A percentile compares a stretch with the other conserved stretches of the same genome.
phyloP scores from a whole-genome alignment of 2,113 vertebrate species.

The Azemiops feae region DNA sequence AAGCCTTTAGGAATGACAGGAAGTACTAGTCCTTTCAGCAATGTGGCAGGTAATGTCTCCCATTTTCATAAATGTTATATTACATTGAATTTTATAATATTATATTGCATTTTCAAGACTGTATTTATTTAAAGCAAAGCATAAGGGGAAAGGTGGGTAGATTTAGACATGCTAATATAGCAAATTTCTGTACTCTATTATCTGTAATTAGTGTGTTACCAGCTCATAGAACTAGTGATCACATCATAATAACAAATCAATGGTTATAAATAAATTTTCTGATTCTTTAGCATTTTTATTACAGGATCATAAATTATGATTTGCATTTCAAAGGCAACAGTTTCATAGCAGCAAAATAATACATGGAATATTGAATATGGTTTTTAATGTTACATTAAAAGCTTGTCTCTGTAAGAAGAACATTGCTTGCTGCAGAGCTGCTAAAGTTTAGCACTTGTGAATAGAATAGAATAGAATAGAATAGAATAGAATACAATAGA shows the following conservation, averaged over 20 bases:
- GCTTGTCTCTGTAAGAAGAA: not conserved
- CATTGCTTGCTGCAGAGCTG: constrained; percentile 5
- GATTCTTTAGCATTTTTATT: not conserved
- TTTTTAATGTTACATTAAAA: not conserved
- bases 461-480: not conserved
- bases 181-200: constrained; percentile 1
- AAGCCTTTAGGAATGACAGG: constrained; percentile 78
- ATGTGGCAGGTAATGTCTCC: constrained; percentile 71
- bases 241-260: not conserved
- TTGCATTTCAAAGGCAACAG: not conserved
- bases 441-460: constrained; percentile 9
- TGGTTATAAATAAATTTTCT: not conserved
- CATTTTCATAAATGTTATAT: not conserved
- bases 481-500: no score
- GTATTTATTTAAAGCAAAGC: not conserved
- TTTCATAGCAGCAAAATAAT: not conserved
- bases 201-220: not conserved
- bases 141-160: not conserved
- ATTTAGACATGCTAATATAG: not conserved
- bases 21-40: constrained; percentile 25
- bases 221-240: not conserved
- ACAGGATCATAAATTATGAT: not conserved
- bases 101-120: not conserved
- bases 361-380: not conserved
- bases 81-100: not conserved